Evolutionary conservation across 2,113 vertebrate species (phyloP).

Genomic region (Echinops telfairi): DNA sequence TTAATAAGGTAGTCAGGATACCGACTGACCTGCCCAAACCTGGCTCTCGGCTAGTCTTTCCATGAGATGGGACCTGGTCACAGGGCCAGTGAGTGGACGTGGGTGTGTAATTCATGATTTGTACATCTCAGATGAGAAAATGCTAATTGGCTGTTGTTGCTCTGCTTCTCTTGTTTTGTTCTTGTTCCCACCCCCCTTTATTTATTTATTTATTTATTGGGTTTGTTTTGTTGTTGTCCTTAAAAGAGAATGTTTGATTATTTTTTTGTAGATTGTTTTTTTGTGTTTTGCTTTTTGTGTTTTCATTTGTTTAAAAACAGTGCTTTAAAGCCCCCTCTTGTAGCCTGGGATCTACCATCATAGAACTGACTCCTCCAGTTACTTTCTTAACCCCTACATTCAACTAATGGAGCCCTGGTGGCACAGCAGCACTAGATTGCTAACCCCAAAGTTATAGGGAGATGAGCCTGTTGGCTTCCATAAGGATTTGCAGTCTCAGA

Average conservation of each 20-base stretch:
- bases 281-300: too few relatives aligned
- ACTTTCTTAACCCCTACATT: constrained; percentile 63
- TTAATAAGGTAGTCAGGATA: constrained; percentile 89
- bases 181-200: neutral
- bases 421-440: neutral
- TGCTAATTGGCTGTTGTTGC: constrained; percentile 64
- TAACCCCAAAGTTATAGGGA: too few relatives aligned
- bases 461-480: too few relatives aligned
- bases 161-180: constrained; percentile 59
- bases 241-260: too few relatives aligned
- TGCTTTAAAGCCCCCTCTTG: neutral
- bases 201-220: too few relatives aligned
- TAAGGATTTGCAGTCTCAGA: too few relatives aligned
- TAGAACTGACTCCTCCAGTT: constrained; percentile 5
- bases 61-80: neutral
- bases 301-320: neutral
- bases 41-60: constrained; percentile 69
- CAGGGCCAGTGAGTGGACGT: neutral
- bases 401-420: neutral
- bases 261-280: too few relatives aligned
- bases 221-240: too few relatives aligned
- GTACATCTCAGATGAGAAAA: constrained; percentile 74
- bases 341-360: constrained; percentile 37
- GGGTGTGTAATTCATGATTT: constrained; percentile 74
- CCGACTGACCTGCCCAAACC: constrained; percentile 62